Conservation (phyloP, 2,888 invertebrate genomes). For the Luperina nickerlii region DNA sequence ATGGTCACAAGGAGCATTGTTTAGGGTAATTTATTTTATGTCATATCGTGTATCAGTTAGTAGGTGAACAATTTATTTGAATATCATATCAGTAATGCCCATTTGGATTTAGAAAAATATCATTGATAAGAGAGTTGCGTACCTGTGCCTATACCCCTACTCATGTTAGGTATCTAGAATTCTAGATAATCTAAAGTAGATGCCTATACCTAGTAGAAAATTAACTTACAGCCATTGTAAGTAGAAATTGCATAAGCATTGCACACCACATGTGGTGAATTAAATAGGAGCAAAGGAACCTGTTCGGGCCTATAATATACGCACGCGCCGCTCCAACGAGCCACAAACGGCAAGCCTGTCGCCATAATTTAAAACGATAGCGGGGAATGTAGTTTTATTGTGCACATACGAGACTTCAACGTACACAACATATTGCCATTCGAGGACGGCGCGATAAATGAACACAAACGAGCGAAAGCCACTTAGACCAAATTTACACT, state of each 20-base stretch:
- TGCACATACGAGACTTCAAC: constrained; percentile 81
- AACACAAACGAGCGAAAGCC: constrained; percentile 88
- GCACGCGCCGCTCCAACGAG: constrained; percentile 80
- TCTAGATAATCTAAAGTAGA: constrained; percentile 8
- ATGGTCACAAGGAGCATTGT: not conserved
- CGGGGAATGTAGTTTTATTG: constrained; percentile 85
- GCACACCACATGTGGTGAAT: constrained; percentile 85
- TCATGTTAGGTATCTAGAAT: not conserved
- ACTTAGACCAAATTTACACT: constrained; percentile 90
- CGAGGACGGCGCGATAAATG: constrained; percentile 85
- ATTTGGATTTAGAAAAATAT: not conserved
- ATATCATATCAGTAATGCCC: not conserved
- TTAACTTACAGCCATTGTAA: constrained; percentile 80
- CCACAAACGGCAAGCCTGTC: constrained; percentile 84
- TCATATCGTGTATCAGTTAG: constrained; percentile 5
- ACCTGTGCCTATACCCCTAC: constrained; percentile 5
- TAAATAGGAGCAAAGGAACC: constrained; percentile 88
- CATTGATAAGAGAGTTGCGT: not conserved
- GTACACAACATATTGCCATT: constrained; percentile 83
- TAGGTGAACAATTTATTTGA: constrained; percentile 1
- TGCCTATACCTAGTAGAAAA: constrained; percentile 67
- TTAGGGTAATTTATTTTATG: not conserved
- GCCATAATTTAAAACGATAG: constrained; percentile 87
- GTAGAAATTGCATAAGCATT: constrained; percentile 86
- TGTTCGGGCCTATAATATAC: constrained; percentile 83